Conservation (phyloP, 2,888 invertebrate genomes). For the Phengaris arion region DNA sequence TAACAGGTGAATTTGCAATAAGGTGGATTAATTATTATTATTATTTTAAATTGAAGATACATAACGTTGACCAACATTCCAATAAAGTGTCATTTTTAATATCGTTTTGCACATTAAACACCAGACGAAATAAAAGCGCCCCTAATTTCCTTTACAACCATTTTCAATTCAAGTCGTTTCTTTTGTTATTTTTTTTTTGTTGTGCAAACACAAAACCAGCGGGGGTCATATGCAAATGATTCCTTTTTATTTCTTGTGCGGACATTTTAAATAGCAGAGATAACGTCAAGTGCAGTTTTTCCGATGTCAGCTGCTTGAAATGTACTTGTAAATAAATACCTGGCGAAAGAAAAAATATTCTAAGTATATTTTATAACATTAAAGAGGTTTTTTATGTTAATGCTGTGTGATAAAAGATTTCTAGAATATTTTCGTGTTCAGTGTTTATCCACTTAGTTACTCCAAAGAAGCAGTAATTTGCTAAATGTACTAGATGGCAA, state of each 20-base stretch:
- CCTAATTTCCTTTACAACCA: conserved; percentile 11
- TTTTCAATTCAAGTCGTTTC: conserved; percentile 18
- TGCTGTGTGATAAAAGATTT: not conserved
- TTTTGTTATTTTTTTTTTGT: conserved; percentile 7
- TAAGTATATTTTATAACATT: not conserved
- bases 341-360: not conserved
- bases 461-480: too few species aligned
- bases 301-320: conserved; percentile 15
- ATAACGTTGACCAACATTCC: not conserved
- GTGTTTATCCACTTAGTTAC: too few species aligned
- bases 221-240: conserved; percentile 20
- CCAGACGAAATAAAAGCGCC: not conserved
- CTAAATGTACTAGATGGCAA: too few species aligned
- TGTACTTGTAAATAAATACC: conserved; percentile 13
- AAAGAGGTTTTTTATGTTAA: not conserved
- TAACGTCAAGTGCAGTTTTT: conserved; percentile 20
- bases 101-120: not conserved
- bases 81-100: not conserved
- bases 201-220: conserved; percentile 11
- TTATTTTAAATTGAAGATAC: not conserved
- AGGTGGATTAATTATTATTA: not conserved
- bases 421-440: too few species aligned
- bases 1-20: not conserved
- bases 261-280: conserved; percentile 19
- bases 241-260: conserved; percentile 20